Conservation (phyloP, 2,113 vertebrate species). For the Prietella phreatophila region DNA sequence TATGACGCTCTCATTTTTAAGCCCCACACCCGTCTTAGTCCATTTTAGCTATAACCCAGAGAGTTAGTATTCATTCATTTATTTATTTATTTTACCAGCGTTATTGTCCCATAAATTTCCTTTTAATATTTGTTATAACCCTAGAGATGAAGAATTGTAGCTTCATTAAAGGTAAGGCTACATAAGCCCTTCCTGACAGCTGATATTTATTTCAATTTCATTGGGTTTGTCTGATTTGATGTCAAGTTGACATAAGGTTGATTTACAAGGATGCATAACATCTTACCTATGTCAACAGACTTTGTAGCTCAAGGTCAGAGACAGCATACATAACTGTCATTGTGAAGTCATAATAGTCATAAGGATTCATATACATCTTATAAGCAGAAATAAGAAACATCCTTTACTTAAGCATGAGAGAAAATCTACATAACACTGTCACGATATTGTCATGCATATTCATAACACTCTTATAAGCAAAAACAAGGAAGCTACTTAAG, state of each 20-base stretch:
- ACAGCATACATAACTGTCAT: not conserved
- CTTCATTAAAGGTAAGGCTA: not conserved
- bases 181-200: not conserved
- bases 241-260: not conserved
- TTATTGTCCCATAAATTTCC: too few species aligned
- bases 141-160: not conserved
- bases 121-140: not conserved
- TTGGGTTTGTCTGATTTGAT: not conserved
- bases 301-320: not conserved
- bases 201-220: not conserved
- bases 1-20: not conserved
- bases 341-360: not conserved
- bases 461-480: not conserved
- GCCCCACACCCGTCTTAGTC: not conserved
- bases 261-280: not conserved
- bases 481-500: too few species aligned
- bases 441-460: not conserved
- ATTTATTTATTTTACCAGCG: not conserved
- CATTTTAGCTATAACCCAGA: slow-evolving; percentile 5
- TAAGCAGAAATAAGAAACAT: not conserved
- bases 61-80: not conserved
- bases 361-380: not conserved
- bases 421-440: not conserved
- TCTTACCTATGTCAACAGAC: not conserved
- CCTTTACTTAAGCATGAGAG: not conserved